Base-by-base conservation (phyloP, 2,113 vertebrate species). In the Caloenas nicobarica region DNA sequence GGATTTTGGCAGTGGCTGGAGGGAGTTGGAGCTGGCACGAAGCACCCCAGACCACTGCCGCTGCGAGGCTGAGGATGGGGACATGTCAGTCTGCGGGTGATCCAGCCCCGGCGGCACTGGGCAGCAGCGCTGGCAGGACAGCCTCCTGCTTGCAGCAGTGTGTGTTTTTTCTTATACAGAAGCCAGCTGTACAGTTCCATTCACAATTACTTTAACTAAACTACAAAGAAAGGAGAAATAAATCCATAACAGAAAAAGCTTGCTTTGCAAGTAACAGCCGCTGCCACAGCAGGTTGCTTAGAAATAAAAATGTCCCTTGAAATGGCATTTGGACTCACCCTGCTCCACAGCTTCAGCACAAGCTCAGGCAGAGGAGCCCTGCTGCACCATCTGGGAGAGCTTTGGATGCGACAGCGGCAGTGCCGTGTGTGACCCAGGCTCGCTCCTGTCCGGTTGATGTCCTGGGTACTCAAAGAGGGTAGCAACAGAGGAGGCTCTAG, bases 41-140 rank as follows among this genome's bases (percentile, higher is more conserved):
- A 46, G 62, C 46, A n/a, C 13, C 25, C 51, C 33, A 33, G 54
- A 13, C 0, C 6, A 10, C 72, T 0, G 2, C 15, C 0, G 4
- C 73, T 46, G 28, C 1, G 11, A 46, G 87, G 62, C 25, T 70
- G 86, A n/a, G 83, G 81, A 36, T 18, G 33, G 34, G 71, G 14
- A 7, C 1, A 5, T 36, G 78, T 58, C 4, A 15, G 48, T 9
- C 65, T 54, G 56, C 1, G 7, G 50, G 36, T 0, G 6, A 77
- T 23, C 26, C 61, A 31, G 71, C 61, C 61, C 56, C 0, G 14
- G 46, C 56, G 31, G 51, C 61, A 4, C 0, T 0, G 60, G 88
- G 31, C 0, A n/a, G 61, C 62, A 33, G 62, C 7, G 3, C 58
- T 38, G 62, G 3, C 68, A 33, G 53, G 73, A 40, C 80, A 68